These are phyloP conservation scores for Cherax quadricarinatus DNA, from an alignment of 1,140 invertebrate genomes.

Conservation along the genomic window DNA sequence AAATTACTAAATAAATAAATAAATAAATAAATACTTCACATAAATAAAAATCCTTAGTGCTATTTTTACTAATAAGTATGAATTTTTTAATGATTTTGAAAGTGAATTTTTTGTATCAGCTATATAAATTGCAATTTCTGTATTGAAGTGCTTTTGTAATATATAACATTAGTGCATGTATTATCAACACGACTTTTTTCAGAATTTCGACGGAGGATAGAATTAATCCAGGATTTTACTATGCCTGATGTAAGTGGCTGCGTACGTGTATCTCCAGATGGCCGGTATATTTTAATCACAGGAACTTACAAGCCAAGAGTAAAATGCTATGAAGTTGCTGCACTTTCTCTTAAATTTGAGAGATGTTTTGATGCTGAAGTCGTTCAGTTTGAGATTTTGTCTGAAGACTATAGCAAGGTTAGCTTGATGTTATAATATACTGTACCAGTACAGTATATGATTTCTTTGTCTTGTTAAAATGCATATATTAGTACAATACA, in stretches of 20 bases:
- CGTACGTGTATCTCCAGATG: conserved; percentile 92
- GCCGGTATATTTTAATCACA: conserved; percentile 93
- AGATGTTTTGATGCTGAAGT: conserved; percentile 98
- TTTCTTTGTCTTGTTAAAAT: too few relatives aligned
- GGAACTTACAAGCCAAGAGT: conserved; percentile 98
- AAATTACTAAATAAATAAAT: too few relatives aligned
- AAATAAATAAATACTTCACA: too few relatives aligned
- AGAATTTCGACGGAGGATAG: conserved; percentile 90
- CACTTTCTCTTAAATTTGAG: conserved; percentile 98
- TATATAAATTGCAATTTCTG: too few relatives aligned
- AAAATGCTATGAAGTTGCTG: conserved; percentile 96
- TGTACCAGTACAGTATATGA: background rate
- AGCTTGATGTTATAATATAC: conserved; percentile 43
- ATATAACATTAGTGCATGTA: background rate
- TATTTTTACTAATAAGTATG: too few relatives aligned
- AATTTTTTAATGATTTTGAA: too few relatives aligned
- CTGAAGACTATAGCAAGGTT: conserved; percentile 94
- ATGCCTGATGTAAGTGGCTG: conserved; percentile 96
- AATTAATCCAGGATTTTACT: conserved; percentile 99
- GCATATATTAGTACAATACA: too few relatives aligned
- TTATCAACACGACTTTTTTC: conserved; percentile 16
- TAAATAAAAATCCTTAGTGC: too few relatives aligned
- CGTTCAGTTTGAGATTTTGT: conserved; percentile 89
- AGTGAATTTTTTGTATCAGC: too few relatives aligned
- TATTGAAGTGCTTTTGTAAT: background rate